Evolutionary conservation across 2,113 vertebrate species (phyloP), one percentile per base, ranked within the genome.

Genomic region (Notothenia rossii): DNA sequence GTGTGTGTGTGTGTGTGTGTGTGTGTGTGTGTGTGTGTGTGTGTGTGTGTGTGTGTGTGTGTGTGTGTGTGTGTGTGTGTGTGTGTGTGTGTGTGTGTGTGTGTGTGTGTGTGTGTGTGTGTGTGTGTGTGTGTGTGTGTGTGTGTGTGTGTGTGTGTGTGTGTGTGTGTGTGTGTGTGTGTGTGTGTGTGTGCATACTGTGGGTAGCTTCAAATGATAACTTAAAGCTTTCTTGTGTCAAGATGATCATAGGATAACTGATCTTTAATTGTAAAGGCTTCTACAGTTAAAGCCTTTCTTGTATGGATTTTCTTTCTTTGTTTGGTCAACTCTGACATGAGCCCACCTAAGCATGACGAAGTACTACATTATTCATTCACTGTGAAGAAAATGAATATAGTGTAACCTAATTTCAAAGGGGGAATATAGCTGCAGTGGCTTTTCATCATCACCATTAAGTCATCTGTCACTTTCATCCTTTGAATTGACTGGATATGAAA

Each of bases 231-330:
- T 79, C 60, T 15, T 54, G 56, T 82, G 75, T 70, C 75, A 67
- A 43, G 77, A 53, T 81, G 77, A 87, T 89, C 72, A 85, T 86
- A 79, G 64, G 13, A 48, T 59, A 68, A 56, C 55, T 63, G 79
- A 80, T 80, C 72, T 78, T 29, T 17, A 20, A 54, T 63, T 53
- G 61, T 56, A 59, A 72, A 83, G 59, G 49, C 58, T 51, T 69
- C 72, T 49, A 15, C 49, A 54, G 59, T 67, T 80, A 40, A 72
- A 71, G 46, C 25, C 7, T 78, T 78, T 40, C 65, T 50, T 15
- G 36, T 22, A 79, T 65, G 40, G 75, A 50, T 36, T 74, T 56
- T 10, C 29, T 50, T 29, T 29, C 29, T 18, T 36, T 36, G 40
- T 56, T 33, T 51, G 20, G 48, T 48, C 63, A 67, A 3, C 64